Conservation (phyloP, 2,113 vertebrate genomes). For the Dryoscopus gambensis region DNA sequence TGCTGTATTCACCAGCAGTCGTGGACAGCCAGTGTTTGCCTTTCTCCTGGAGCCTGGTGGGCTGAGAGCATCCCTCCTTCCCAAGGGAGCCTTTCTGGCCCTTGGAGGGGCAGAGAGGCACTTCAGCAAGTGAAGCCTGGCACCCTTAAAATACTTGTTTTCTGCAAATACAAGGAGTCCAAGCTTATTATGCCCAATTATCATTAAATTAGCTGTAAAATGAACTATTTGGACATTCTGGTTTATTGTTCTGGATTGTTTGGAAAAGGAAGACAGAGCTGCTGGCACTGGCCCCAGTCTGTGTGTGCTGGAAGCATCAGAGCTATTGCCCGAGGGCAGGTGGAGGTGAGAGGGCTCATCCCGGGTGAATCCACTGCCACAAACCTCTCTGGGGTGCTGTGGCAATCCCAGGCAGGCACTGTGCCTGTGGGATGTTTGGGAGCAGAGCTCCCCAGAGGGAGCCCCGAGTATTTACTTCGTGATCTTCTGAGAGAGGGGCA, state of each 20-base stretch:
- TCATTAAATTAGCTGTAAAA: background rate
- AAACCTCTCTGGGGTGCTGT: background rate
- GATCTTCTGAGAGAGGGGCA: background rate
- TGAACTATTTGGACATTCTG: background rate
- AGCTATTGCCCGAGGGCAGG: background rate
- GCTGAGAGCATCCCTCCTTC: background rate
- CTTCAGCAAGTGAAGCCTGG: background rate
- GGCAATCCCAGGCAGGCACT: background rate
- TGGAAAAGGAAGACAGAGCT: background rate
- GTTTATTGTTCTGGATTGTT: background rate
- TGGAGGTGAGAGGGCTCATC: background rate
- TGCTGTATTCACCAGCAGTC: background rate
- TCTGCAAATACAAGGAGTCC: background rate
- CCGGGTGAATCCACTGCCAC: background rate
- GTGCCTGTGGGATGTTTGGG: rapidly evolving
- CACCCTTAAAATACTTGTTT: background rate
- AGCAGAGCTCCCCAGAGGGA: background rate
- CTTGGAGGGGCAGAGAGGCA: background rate
- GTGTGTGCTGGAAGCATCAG: background rate
- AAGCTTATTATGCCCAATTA: background rate
- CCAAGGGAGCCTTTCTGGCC: background rate
- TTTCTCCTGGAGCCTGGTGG: background rate
- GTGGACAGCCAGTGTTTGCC: background rate
- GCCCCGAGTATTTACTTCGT: background rate
- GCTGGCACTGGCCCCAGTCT: background rate